phyloP scores from a whole-genome alignment of 2,888 invertebrate genomes.

The Perizoma flavofasciatum region DNA sequence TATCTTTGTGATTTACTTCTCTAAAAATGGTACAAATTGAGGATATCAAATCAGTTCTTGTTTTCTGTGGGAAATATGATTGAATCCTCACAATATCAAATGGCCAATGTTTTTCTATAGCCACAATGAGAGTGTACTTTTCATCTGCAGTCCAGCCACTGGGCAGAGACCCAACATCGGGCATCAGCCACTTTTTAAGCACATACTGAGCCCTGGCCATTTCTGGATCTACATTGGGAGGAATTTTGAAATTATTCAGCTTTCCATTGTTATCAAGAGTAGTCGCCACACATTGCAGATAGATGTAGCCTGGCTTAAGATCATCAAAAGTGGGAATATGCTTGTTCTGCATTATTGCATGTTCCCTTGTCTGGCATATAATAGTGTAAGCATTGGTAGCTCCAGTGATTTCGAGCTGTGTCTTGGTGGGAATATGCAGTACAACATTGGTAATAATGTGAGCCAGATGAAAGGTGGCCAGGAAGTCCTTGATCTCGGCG shows the following conservation, averaged over 20 bases:
- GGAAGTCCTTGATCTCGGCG: slow-evolving; percentile 14
- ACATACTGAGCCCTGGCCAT: slow-evolving; percentile 18
- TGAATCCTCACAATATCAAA: slow-evolving; percentile 8
- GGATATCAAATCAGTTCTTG: slow-evolving; percentile 5
- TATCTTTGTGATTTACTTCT: slow-evolving; percentile 8
- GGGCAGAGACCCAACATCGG: slow-evolving; percentile 4
- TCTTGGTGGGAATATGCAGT: slow-evolving; percentile 21
- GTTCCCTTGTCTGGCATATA: slow-evolving; percentile 12
- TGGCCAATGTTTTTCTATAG: slow-evolving; percentile 14
- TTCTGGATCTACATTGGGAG: slow-evolving; percentile 2
- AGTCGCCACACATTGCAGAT: slow-evolving; percentile 16
- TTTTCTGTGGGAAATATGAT: slow-evolving; percentile 13
- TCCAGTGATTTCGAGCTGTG: slow-evolving; percentile 18
- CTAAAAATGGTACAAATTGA: slow-evolving; percentile 9
- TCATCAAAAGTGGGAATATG: slow-evolving; percentile 10
- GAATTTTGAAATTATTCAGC: slow-evolving; percentile 9
- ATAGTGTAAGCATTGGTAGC: slow-evolving; percentile 15
- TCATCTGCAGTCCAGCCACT: slow-evolving; percentile 20
- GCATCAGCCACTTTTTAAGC: slow-evolving; percentile 20
- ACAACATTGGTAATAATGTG: neutral
- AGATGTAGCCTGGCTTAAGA: slow-evolving; percentile 16
- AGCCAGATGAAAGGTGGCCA: slow-evolving; percentile 14
- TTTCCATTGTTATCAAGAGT: slow-evolving; percentile 12
- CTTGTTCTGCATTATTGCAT: slow-evolving; percentile 4
- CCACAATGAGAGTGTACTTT: slow-evolving; percentile 18